phyloP scores from a whole-genome alignment of 2,113 vertebrate species.

The Anser cygnoides region DNA sequence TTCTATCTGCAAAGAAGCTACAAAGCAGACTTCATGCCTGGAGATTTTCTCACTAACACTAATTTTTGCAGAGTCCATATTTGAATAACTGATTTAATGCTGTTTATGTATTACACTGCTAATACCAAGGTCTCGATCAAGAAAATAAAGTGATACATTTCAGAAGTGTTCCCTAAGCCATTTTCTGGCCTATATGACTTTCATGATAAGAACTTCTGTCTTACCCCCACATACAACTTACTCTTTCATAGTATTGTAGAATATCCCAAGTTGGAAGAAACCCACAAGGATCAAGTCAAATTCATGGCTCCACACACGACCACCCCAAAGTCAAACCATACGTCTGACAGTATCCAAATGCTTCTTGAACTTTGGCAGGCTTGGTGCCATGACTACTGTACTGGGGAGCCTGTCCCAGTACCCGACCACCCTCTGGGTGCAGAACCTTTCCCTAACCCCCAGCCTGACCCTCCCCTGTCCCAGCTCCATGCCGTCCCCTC shows the following conservation, averaged over 20 bases:
- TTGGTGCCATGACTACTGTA: neutral
- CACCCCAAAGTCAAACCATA: neutral
- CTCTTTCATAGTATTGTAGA: neutral
- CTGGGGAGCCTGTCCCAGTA: neutral
- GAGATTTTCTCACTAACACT: neutral
- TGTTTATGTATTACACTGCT: neutral
- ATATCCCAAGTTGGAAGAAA: neutral
- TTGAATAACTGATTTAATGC: neutral
- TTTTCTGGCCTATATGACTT: neutral
- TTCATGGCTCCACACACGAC: neutral
- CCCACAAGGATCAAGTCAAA: neutral
- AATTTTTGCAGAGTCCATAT: neutral
- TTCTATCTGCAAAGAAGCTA: neutral
- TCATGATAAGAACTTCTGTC: neutral
- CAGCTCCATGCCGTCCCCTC: neutral
- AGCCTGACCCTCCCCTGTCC: neutral
- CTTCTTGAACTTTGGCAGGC: neutral
- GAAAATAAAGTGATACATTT: neutral
- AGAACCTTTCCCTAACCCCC: neutral
- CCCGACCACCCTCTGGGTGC: neutral
- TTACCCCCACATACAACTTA: neutral
- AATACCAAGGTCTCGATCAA: neutral
- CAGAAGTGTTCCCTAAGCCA: neutral
- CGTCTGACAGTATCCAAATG: neutral
- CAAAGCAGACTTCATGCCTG: neutral